Percentiles rank a stretch among this genome's conserved stretches.
phyloP scores from a whole-genome alignment of 1,140 invertebrate species.

The Tribolium madens region DNA sequence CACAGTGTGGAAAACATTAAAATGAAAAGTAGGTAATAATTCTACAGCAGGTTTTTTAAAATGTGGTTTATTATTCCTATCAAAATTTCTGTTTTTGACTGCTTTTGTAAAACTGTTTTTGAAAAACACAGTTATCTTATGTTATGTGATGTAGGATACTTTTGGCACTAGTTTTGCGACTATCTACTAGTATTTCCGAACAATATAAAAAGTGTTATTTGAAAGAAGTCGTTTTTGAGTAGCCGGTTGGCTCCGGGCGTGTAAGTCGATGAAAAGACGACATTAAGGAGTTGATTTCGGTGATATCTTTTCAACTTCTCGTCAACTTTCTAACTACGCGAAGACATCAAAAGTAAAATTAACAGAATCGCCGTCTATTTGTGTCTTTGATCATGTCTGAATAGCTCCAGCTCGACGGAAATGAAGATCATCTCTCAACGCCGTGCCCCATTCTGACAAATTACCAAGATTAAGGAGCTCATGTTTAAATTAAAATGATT shows the following conservation, averaged over 20 bases:
- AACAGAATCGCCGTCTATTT: constrained; percentile 58
- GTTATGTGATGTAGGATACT: no score
- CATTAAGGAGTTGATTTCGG: constrained; percentile 49
- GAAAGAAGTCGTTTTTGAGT: not conserved
- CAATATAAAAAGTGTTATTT: no score
- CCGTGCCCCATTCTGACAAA: constrained; percentile 47
- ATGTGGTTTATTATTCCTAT: no score
- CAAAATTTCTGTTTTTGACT: no score
- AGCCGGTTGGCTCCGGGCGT: not conserved
- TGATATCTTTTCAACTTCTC: constrained; percentile 58
- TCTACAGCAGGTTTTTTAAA: no score
- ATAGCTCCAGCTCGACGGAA: constrained; percentile 49
- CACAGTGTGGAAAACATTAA: no score
- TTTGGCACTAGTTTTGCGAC: no score
- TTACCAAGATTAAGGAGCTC: constrained; percentile 53
- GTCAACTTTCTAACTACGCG: constrained; percentile 56
- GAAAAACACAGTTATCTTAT: no score
- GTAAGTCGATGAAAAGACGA: constrained; percentile 47
- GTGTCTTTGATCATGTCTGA: constrained; percentile 58
- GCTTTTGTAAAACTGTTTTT: no score
- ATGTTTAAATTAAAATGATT: constrained; percentile 55
- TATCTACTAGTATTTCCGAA: no score
- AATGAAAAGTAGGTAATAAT: no score
- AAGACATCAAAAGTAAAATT: constrained; percentile 60
- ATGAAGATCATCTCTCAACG: constrained; percentile 51